Conservation (phyloP, 30 jellyfish, hydroid and myxozoan genomes). For the Rhopilema esculentum region DNA sequence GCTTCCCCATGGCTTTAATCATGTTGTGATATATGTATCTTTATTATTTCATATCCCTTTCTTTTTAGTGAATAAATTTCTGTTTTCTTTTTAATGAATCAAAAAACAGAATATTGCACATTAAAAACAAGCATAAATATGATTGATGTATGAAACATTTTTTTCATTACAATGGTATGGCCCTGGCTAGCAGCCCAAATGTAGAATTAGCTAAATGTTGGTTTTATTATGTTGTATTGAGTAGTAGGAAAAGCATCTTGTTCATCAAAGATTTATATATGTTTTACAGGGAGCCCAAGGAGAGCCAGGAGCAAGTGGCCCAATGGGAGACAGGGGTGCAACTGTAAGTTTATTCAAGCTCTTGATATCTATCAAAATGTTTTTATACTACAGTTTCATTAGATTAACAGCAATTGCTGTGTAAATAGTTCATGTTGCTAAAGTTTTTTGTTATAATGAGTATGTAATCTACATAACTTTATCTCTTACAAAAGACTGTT, state of each 20-base stretch:
- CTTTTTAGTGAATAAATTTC: too few relatives aligned
- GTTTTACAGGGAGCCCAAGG: conserved; percentile 48
- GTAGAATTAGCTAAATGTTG: too few relatives aligned
- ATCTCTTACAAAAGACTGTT: too few relatives aligned
- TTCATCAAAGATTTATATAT: background rate
- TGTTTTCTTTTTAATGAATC: too few relatives aligned
- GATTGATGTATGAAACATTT: too few relatives aligned
- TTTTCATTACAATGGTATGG: too few relatives aligned
- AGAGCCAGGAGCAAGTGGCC: conserved; percentile 59
- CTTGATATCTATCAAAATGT: background rate
- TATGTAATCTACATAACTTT: background rate
- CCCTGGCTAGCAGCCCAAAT: too few relatives aligned
- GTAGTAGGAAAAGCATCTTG: background rate
- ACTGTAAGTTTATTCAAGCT: conserved; percentile 45
- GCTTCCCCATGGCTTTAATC: too few relatives aligned
- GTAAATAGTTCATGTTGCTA: background rate
- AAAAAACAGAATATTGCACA: too few relatives aligned
- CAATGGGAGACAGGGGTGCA: conserved; percentile 67
- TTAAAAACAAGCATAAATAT: too few relatives aligned
- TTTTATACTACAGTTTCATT: conserved; percentile 10
- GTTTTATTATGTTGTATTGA: background rate
- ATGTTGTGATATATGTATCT: too few relatives aligned
- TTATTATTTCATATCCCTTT: too few relatives aligned
- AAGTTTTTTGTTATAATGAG: background rate
- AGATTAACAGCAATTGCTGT: conserved; percentile 50